phyloP scores from a whole-genome alignment of 2,797 vertebrate genomes.

The Sarcophilus harrisii region DNA sequence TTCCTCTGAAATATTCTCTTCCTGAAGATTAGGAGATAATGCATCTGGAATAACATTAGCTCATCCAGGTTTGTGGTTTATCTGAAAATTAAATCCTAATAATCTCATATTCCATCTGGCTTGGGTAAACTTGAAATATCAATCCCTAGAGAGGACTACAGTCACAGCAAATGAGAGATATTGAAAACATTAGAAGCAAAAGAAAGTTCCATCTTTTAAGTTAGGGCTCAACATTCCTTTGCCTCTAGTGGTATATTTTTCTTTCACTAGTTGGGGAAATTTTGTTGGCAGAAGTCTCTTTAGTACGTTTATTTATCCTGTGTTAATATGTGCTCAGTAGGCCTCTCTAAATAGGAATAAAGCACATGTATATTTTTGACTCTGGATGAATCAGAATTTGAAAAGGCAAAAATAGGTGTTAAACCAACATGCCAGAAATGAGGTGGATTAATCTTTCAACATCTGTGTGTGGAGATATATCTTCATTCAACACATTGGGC shows the following conservation, averaged over 20 bases:
- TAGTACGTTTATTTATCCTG: conserved; percentile 82
- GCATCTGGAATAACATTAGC: conserved; percentile 86
- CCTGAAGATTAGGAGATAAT: conserved; percentile 85
- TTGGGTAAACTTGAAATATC: conserved; percentile 76
- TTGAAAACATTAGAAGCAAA: conserved; percentile 78
- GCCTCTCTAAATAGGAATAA: conserved; percentile 66
- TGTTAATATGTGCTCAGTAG: conserved; percentile 73
- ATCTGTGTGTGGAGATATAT: background rate
- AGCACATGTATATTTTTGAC: conserved; percentile 21
- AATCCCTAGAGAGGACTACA: conserved; percentile 70
- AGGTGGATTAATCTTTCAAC: conserved; percentile 25
- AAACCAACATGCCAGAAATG: conserved; percentile 52
- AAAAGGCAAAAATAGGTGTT: conserved; percentile 36
- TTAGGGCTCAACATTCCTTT: conserved; percentile 77
- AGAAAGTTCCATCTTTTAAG: conserved; percentile 72
- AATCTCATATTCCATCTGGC: conserved; percentile 82
- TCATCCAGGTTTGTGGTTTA: conserved; percentile 85
- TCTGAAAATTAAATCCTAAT: conserved; percentile 83
- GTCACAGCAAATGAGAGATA: conserved; percentile 69
- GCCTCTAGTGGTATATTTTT: conserved; percentile 77
- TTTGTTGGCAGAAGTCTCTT: conserved; percentile 75
- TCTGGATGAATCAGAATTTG: background rate
- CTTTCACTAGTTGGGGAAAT: conserved; percentile 77
- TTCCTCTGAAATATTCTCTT: conserved; percentile 74
- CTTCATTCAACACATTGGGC: background rate